Percentiles rank a stretch among this genome's conserved stretches.
phyloP scores from a whole-genome alignment of 2,797 vertebrate species.

The Poeciliopsis paucimaculata region DNA sequence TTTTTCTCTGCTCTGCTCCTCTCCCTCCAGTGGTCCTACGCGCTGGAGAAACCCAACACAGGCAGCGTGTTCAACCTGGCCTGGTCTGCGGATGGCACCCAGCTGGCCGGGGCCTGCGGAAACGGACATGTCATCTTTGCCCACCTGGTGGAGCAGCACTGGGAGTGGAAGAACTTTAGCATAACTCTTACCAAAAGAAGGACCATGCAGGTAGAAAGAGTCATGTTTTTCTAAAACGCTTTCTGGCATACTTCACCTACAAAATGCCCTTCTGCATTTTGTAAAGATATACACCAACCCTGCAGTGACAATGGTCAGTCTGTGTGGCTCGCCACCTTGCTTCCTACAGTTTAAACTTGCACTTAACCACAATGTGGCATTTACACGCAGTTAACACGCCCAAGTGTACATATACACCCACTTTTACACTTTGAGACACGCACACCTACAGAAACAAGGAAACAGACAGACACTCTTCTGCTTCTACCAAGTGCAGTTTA shows the following conservation, averaged over 20 bases:
- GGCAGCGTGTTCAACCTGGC: slow-evolving; percentile 92
- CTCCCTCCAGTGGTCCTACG: slow-evolving; percentile 90
- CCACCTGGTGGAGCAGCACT: slow-evolving; percentile 93
- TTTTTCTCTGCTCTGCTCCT: neutral
- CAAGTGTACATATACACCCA: slow-evolving; percentile 53
- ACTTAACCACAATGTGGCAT: slow-evolving; percentile 76
- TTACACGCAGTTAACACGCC: slow-evolving; percentile 71
- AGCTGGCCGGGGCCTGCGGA: slow-evolving; percentile 93
- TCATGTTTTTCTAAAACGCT: neutral
- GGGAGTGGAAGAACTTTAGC: slow-evolving; percentile 96
- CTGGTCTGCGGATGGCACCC: slow-evolving; percentile 95
- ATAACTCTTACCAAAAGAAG: slow-evolving; percentile 92
- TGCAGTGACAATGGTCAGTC: slow-evolving; percentile 76
- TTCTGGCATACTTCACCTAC: slow-evolving; percentile 1
- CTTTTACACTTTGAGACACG: slow-evolving; percentile 40
- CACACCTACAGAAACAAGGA: slow-evolving; percentile 51
- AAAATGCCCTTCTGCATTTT: neutral
- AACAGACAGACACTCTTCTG: slow-evolving; percentile 43
- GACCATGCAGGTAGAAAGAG: slow-evolving; percentile 89
- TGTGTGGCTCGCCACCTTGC: slow-evolving; percentile 70
- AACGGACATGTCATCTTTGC: slow-evolving; percentile 97
- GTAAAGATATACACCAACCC: slow-evolving; percentile 18
- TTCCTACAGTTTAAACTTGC: slow-evolving; percentile 75
- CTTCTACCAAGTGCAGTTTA: slow-evolving; percentile 66
- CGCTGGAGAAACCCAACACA: slow-evolving; percentile 94